A percentile compares a stretch with the other conserved stretches of the same genome.
Conservation (phyloP, 2,113 vertebrate genomes). For the Xerus inauris region DNA sequence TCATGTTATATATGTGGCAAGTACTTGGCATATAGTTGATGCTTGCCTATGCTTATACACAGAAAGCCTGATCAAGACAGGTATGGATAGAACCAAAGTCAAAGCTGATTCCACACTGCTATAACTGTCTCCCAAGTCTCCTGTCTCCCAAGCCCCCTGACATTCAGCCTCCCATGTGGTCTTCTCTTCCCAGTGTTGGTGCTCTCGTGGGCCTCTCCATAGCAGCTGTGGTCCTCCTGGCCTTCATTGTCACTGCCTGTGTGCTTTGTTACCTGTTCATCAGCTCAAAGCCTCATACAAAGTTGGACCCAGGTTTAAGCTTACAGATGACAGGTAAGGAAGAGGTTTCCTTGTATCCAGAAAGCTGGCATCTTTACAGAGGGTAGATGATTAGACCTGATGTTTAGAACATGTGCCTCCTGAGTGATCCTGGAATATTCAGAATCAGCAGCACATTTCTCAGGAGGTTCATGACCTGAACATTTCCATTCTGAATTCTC, state of each 20-base stretch:
- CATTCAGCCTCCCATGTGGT: neutral
- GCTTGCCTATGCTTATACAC: neutral
- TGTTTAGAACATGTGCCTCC: neutral
- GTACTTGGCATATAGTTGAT: neutral
- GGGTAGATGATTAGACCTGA: neutral
- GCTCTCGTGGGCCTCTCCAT: conserved; percentile 94
- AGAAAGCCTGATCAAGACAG: neutral
- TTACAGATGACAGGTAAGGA: conserved; percentile 90
- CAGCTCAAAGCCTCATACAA: conserved; percentile 91
- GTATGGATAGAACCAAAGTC: neutral
- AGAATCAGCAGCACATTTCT: neutral
- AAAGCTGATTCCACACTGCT: neutral
- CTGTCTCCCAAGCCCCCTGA: neutral
- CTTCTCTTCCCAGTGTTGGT: conserved; percentile 89
- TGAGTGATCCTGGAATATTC: neutral
- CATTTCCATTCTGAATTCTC: neutral
- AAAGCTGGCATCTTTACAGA: neutral
- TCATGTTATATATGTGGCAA: neutral
- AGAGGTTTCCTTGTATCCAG: neutral
- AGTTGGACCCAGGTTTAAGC: conserved; percentile 92
- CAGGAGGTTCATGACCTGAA: conserved; percentile 13
- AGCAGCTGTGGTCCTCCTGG: conserved; percentile 93
- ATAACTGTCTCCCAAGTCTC: neutral
- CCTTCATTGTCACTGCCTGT: conserved; percentile 94
- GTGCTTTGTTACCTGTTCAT: conserved; percentile 97